Percentiles rank a stretch among this genome's conserved stretches.
phyloP scores from a whole-genome alignment of 2,888 invertebrate genomes.

The Machimus atricapillus region DNA sequence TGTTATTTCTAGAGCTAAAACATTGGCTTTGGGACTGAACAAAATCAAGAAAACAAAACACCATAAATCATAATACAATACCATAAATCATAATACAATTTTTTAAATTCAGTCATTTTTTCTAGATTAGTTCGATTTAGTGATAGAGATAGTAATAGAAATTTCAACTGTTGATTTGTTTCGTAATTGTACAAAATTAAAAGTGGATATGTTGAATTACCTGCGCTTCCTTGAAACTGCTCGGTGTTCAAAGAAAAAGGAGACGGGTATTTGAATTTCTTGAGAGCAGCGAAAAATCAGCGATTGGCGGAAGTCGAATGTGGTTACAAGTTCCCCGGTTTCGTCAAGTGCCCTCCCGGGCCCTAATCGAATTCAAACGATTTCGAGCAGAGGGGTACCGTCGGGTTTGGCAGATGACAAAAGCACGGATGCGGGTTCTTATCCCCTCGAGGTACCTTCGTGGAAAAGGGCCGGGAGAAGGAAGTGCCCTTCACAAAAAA shows the following conservation, averaged over 20 bases:
- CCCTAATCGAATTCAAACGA: slow-evolving; percentile 15
- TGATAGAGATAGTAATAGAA: neutral
- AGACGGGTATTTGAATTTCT: neutral
- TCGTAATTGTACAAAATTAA: neutral
- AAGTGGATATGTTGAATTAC: neutral
- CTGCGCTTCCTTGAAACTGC: neutral
- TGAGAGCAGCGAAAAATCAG: neutral
- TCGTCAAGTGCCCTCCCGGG: neutral
- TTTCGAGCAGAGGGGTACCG: neutral
- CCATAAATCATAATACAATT: no score
- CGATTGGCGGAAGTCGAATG: neutral
- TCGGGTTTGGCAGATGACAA: slow-evolving; percentile 8
- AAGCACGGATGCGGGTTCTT: slow-evolving; percentile 40
- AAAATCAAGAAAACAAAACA: no score
- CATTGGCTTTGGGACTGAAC: no score
- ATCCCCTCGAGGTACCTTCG: neutral
- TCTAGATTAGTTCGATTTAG: no score
- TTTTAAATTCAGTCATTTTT: no score
- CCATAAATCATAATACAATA: no score
- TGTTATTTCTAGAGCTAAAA: no score
- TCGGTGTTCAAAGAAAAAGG: neutral
- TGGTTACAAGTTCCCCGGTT: slow-evolving; percentile 9
- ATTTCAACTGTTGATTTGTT: neutral
- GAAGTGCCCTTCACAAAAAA: slow-evolving; percentile 1
- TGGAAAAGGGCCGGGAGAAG: slow-evolving; percentile 1